phyloP scores from a whole-genome alignment of 2,888 invertebrate species.

The Enchytraeus crypticus region DNA sequence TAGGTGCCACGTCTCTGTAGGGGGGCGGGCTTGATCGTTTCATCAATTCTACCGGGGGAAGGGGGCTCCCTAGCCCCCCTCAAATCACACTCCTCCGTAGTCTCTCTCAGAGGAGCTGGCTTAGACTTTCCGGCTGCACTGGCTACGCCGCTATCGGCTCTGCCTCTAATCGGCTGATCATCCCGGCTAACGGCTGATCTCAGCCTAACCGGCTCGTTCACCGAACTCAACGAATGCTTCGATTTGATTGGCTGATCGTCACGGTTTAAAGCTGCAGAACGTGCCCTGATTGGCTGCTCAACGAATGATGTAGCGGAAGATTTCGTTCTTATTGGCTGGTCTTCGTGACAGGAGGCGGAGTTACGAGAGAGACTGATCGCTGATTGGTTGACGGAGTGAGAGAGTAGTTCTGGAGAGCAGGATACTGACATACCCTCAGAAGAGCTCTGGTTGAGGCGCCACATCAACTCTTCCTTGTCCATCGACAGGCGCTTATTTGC shows the following conservation, averaged over 20 bases:
- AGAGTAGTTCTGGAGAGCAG: constrained; percentile 14
- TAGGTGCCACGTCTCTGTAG: constrained; percentile 11
- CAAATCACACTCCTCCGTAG: too few species aligned
- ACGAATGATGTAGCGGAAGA: background rate
- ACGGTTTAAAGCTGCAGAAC: background rate
- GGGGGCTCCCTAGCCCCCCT: background rate
- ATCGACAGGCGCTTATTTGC: constrained; percentile 69
- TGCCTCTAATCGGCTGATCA: background rate
- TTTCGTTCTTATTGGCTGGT: constrained; percentile 1
- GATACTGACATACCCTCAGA: constrained; percentile 49
- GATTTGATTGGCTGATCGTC: background rate
- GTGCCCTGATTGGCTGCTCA: background rate
- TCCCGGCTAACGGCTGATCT: background rate
- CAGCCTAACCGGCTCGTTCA: background rate
- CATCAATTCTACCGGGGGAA: background rate
- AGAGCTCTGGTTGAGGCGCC: constrained; percentile 56
- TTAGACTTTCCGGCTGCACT: background rate
- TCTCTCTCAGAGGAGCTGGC: too few species aligned
- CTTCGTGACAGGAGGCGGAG: constrained; percentile 11
- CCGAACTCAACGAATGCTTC: background rate
- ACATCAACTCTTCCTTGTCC: constrained; percentile 78
- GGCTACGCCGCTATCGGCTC: background rate
- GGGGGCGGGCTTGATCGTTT: background rate
- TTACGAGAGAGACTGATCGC: too few species aligned
- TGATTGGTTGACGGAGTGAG: constrained; percentile 17